These are phyloP conservation scores for Boulengeromyrus knoepffleri DNA, from an alignment of 2,113 vertebrate species.

Conservation along the genomic window DNA sequence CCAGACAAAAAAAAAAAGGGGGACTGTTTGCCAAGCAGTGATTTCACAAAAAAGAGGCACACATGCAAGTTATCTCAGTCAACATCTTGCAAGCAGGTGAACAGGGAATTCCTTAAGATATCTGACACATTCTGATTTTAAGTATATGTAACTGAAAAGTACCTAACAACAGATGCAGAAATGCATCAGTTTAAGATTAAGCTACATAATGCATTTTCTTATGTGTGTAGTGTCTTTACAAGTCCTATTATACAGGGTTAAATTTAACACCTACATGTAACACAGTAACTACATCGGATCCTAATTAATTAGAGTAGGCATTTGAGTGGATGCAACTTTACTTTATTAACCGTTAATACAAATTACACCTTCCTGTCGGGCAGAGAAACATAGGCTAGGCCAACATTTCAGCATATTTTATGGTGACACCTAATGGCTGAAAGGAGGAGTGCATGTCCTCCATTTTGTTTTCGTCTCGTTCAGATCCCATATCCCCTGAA, in stretches of 20 bases:
- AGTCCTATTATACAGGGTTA: neutral
- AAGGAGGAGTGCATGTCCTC: neutral
- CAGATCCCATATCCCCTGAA: neutral
- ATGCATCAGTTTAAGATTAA: neutral
- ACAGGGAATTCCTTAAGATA: neutral
- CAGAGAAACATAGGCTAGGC: neutral
- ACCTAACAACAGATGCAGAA: neutral
- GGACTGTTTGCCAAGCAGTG: neutral
- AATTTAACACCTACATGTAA: neutral
- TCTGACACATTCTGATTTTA: neutral
- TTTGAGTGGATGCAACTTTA: neutral
- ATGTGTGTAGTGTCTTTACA: neutral
- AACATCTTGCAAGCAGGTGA: slow-evolving; percentile 2
- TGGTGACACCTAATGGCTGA: slow-evolving; percentile 2
- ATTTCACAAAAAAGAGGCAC: neutral
- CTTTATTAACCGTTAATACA: neutral
- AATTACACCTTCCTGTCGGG: neutral
- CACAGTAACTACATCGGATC: neutral
- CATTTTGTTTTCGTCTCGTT: slow-evolving; percentile 1
- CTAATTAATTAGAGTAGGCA: neutral
- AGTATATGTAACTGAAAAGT: neutral
- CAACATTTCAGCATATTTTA: neutral
- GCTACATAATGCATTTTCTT: neutral
- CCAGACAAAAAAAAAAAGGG: neutral
- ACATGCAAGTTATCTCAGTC: neutral